phyloP scores from a whole-genome alignment of 2,113 vertebrate species.

The Chloroceryle aenea region DNA sequence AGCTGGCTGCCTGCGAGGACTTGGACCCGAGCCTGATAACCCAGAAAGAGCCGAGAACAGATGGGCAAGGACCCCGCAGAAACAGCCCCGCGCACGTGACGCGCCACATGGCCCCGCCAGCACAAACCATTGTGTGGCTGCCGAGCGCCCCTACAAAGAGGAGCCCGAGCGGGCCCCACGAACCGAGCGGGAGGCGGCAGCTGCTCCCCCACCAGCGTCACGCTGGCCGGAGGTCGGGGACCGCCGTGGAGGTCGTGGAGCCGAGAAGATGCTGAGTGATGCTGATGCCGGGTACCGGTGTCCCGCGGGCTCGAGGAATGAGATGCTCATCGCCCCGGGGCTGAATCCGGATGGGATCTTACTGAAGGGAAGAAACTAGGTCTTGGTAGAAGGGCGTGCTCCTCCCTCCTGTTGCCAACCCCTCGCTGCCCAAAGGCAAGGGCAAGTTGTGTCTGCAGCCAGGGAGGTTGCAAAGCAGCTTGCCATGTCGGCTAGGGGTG shows the following conservation, averaged over 20 bases:
- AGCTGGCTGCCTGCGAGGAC: conserved; percentile 81
- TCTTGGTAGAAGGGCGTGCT: not conserved
- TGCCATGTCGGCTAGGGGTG: not conserved
- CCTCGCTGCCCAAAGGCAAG: not conserved
- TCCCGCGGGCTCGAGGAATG: not conserved
- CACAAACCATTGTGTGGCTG: conserved; percentile 74
- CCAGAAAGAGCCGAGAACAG: conserved; percentile 83
- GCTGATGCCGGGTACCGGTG: accelerated
- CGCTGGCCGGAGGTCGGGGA: not conserved
- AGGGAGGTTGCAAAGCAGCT: not conserved
- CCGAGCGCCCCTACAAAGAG: conserved; percentile 51
- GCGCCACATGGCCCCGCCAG: conserved; percentile 74
- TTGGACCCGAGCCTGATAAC: conserved; percentile 82
- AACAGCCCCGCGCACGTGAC: conserved; percentile 80
- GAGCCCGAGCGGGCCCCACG: not conserved
- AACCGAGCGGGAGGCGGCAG: conserved; percentile 28
- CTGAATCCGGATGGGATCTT: not conserved
- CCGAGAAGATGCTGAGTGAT: not conserved
- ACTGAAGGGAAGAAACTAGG: not conserved
- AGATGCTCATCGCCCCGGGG: not conserved
- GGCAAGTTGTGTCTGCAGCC: not conserved
- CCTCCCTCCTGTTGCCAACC: not conserved
- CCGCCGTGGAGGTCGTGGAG: not conserved
- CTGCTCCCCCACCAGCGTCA: conserved; percentile 24
- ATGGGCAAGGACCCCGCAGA: conserved; percentile 87